These are phyloP conservation scores for Standfussiana lucernea DNA, from an alignment of 2,888 invertebrate genomes.

Conservation along the genomic window DNA sequence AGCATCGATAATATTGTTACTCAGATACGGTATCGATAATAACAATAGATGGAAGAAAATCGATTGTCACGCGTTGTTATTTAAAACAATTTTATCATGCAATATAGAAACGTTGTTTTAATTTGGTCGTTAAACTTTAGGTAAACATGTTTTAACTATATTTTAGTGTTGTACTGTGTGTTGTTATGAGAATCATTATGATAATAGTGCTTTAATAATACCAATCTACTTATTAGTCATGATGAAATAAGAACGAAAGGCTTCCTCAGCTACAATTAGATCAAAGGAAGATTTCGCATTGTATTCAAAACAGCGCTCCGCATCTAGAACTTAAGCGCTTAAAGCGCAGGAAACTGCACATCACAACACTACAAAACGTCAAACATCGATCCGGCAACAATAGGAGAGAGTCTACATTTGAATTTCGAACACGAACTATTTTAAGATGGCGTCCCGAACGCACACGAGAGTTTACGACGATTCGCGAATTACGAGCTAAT, in stretches of 20 bases:
- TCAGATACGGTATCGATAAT: conserved; percentile 53
- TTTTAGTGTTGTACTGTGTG: conserved; percentile 8
- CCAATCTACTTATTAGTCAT: conserved; percentile 23
- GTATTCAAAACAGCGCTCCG: conserved; percentile 59
- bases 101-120: conserved; percentile 56
- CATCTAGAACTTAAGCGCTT: conserved; percentile 52
- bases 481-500: conserved; percentile 83
- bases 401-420: conserved; percentile 71
- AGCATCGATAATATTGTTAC: conserved; percentile 62
- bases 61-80: conserved; percentile 61
- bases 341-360: conserved; percentile 70
- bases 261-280: conserved; percentile 60
- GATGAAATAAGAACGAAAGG: conserved; percentile 46
- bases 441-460: conserved; percentile 81
- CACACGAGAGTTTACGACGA: conserved; percentile 79
- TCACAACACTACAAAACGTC: conserved; percentile 72
- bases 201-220: conserved; percentile 22
- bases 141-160: conserved; percentile 32
- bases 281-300: conserved; percentile 56
- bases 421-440: conserved; percentile 80
- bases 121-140: conserved; percentile 51
- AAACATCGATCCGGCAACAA: conserved; percentile 73
- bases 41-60: conserved; percentile 56
- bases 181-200: conserved; percentile 23
- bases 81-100: conserved; percentile 56